Evolutionary conservation across 2,113 vertebrate species (phyloP).

Genomic region (Syngnathus scovelli): DNA sequence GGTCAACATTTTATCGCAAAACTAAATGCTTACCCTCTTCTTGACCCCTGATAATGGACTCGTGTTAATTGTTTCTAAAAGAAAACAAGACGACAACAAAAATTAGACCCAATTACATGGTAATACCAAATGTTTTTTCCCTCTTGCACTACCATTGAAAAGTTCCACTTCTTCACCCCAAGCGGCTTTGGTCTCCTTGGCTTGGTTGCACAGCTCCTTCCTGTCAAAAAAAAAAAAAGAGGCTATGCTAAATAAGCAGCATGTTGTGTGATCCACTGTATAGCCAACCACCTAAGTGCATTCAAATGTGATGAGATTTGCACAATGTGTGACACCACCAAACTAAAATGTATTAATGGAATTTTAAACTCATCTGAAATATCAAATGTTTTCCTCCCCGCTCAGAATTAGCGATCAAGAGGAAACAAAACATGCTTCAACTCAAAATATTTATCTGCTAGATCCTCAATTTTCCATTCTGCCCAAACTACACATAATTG

Average conservation of each 20-base stretch:
- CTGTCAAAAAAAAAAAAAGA: slow-evolving; percentile 30
- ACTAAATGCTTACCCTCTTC: slow-evolving; percentile 39
- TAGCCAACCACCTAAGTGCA: too few relatives aligned
- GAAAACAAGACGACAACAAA: not conserved
- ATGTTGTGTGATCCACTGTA: too few relatives aligned
- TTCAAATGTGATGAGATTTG: too few relatives aligned
- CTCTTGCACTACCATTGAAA: not conserved
- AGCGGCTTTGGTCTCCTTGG: slow-evolving; percentile 40
- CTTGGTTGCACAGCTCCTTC: slow-evolving; percentile 19
- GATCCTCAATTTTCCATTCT: not conserved
- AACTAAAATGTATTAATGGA: too few relatives aligned
- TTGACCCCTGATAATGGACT: slow-evolving; percentile 16
- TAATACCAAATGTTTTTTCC: not conserved
- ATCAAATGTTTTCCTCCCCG: not conserved
- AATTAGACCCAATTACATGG: not conserved
- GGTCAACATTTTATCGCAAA: too few relatives aligned
- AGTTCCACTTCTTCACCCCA: slow-evolving; percentile 63
- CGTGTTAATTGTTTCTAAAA: slow-evolving; percentile 9
- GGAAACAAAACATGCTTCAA: not conserved
- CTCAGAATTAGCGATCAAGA: not conserved
- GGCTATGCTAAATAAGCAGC: not conserved
- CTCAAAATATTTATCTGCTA: not conserved
- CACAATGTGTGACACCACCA: too few relatives aligned
- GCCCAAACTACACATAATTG: not conserved
- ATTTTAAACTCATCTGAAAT: too few relatives aligned